These are phyloP conservation scores for Mesocentrotus franciscanus DNA, from an alignment of 53 echinoderm and acorn worm genomes.

Conservation along the genomic window DNA sequence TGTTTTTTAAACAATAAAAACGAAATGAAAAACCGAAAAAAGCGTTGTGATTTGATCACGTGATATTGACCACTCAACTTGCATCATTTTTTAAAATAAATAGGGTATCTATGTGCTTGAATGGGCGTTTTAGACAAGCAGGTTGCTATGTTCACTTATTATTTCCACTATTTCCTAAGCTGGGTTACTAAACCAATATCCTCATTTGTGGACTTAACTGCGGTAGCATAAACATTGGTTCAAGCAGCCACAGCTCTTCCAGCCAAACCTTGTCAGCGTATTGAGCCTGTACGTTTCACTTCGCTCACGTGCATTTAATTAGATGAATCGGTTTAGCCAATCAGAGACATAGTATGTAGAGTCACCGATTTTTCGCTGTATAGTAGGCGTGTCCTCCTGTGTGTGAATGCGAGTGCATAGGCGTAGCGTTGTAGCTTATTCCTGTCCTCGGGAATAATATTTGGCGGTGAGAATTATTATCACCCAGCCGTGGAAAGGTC, in stretches of 20 bases:
- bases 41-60: too few species aligned
- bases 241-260: conserved; percentile 25
- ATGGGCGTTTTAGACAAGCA: conserved; percentile 25
- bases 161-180: conserved; percentile 19
- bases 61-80: too few species aligned
- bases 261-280: neutral
- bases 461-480: conserved; percentile 60
- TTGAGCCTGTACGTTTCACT: neutral
- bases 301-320: conserved; percentile 55
- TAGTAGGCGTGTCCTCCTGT: conserved; percentile 26
- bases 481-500: conserved; percentile 52
- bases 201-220: conserved; percentile 44
- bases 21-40: too few species aligned
- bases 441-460: conserved; percentile 49
- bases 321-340: conserved; percentile 60
- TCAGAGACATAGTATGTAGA: neutral
- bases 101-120: neutral
- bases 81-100: too few species aligned
- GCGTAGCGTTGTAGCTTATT: neutral
- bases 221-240: conserved; percentile 53
- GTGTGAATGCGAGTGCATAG: conserved; percentile 2
- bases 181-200: conserved; percentile 18
- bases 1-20: too few species aligned
- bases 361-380: conserved; percentile 54
- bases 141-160: conserved; percentile 34